Conservation (phyloP, 92 coral and sea anemone species). For the Pocillopora grandis region DNA sequence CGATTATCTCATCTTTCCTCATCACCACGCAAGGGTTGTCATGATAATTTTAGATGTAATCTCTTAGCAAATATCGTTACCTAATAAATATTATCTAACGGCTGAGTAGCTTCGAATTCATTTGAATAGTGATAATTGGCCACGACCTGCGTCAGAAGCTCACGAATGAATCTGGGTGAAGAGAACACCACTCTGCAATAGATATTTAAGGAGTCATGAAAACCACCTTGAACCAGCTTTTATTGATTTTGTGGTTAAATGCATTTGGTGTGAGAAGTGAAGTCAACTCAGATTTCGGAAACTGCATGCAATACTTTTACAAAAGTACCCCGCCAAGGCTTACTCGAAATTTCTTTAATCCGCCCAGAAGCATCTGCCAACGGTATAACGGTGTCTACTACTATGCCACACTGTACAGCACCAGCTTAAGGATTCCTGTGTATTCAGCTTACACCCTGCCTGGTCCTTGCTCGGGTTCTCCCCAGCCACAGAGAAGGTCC, state of each 20-base stretch:
- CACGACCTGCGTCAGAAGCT: no score
- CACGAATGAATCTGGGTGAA: no score
- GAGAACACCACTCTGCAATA: no score
- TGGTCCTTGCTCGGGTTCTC: not conserved
- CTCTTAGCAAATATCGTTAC: not conserved
- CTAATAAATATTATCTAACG: not conserved
- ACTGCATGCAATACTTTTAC: not conserved
- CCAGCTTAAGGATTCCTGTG: not conserved
- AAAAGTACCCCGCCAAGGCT: not conserved
- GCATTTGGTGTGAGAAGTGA: not conserved
- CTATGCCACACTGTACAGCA: conserved; percentile 2
- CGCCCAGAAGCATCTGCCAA: not conserved
- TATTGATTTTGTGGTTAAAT: not conserved
- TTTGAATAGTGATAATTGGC: no score
- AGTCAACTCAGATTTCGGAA: not conserved
- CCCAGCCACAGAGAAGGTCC: not conserved
- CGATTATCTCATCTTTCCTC: no score
- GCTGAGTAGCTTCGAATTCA: conserved; percentile 43
- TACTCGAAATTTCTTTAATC: not conserved
- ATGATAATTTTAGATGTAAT: not conserved
- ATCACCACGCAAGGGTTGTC: not conserved
- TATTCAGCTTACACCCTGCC: not conserved
- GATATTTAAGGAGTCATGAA: no score
- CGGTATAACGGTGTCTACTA: not conserved
- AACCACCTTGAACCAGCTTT: not conserved